These are phyloP conservation scores for Elachura formosa DNA, from an alignment of 2,113 vertebrate genomes.

Conservation along the genomic window DNA sequence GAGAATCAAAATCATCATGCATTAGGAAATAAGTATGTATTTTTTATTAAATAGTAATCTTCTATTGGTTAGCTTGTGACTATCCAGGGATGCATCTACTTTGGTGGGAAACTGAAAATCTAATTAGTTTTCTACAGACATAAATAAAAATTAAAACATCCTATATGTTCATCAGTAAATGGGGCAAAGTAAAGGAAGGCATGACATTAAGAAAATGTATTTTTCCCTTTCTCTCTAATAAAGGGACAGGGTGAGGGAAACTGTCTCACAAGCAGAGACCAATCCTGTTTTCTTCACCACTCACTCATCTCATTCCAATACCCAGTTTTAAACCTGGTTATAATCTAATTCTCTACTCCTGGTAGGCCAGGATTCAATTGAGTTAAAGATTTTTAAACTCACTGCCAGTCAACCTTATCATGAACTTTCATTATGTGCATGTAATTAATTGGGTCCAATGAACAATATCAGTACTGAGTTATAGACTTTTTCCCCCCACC, in stretches of 20 bases:
- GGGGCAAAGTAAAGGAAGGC: background rate
- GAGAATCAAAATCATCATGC: background rate
- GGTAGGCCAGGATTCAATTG: slow-evolving; percentile 71
- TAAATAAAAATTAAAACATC: background rate
- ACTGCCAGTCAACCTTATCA: slow-evolving; percentile 80
- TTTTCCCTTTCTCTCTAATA: background rate
- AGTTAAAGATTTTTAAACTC: slow-evolving; percentile 78
- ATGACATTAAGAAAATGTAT: background rate
- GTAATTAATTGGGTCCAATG: slow-evolving; percentile 83
- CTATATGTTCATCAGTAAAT: background rate
- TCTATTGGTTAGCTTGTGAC: background rate
- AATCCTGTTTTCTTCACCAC: background rate
- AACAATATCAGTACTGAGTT: slow-evolving; percentile 82
- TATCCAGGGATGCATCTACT: background rate
- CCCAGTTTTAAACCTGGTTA: slow-evolving; percentile 68
- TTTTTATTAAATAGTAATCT: background rate
- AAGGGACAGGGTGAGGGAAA: background rate
- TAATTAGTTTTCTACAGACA: background rate
- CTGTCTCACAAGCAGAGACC: background rate
- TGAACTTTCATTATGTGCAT: slow-evolving; percentile 82
- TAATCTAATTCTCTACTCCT: slow-evolving; percentile 63
- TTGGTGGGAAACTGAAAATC: background rate
- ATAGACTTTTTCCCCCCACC: slow-evolving; percentile 75
- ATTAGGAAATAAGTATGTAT: background rate
- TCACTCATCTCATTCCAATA: slow-evolving; percentile 57